phyloP scores from a whole-genome alignment of 1,140 invertebrate genomes.

The Pseudomyrmex pallidus region DNA sequence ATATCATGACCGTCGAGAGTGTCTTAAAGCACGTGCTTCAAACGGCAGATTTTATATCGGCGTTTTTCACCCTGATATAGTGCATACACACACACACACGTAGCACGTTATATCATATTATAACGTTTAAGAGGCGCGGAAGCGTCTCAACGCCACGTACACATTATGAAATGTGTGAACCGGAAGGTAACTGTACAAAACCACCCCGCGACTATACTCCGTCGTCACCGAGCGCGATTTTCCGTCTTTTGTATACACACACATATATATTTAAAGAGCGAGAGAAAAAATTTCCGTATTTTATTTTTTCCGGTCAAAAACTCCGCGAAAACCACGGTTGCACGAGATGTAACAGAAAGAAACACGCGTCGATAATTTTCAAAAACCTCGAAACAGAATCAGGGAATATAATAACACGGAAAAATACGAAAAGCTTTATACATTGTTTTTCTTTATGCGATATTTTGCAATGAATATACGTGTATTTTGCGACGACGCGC shows the following conservation, averaged over 20 bases:
- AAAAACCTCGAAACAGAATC: too few relatives aligned
- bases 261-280: too few relatives aligned
- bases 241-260: neutral
- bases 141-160: neutral
- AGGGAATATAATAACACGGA: too few relatives aligned
- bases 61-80: constrained; percentile 43
- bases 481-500: neutral
- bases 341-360: too few relatives aligned
- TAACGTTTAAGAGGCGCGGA: constrained; percentile 1
- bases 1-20: constrained; percentile 44
- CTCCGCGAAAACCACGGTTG: neutral
- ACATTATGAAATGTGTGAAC: neutral
- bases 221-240: neutral
- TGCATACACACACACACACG: neutral
- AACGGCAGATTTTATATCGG: constrained; percentile 50
- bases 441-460: neutral
- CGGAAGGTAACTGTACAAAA: too few relatives aligned
- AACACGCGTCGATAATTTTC: too few relatives aligned
- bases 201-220: neutral
- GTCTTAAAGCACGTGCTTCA: constrained; percentile 58
- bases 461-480: constrained; percentile 18
- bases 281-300: neutral
- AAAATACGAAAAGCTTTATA: neutral
- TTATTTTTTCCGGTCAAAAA: neutral
- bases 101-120: constrained; percentile 30